Percentiles rank a stretch among this genome's conserved stretches.
Evolutionary conservation across 30 jellyfish, hydroid and myxozoan species (phyloP).

Genomic region (Aurelia coerulea): DNA sequence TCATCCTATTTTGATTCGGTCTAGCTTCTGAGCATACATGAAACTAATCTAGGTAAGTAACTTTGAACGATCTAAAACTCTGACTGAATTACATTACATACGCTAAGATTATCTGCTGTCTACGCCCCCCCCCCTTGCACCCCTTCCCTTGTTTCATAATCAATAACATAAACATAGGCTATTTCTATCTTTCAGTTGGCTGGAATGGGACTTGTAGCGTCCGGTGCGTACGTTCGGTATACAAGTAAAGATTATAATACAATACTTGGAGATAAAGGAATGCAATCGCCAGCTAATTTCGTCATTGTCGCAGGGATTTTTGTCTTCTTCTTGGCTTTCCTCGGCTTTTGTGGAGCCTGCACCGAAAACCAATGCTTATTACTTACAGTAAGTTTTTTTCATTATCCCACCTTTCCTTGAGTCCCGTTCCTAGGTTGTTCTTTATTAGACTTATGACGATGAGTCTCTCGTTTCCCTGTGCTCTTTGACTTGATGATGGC

Average conservation of each 20-base stretch:
- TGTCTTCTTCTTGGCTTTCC: slow-evolving; percentile 7
- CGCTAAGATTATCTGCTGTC: too few species aligned
- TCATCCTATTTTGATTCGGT: too few species aligned
- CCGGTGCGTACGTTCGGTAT: slow-evolving; percentile 20
- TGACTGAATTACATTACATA: too few species aligned
- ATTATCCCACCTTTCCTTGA: too few species aligned
- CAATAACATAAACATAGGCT: neutral
- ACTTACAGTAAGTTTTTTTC: neutral
- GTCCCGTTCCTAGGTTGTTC: too few species aligned
- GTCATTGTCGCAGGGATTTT: slow-evolving; percentile 11
- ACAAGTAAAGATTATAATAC: slow-evolving; percentile 31
- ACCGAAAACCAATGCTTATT: slow-evolving; percentile 27
- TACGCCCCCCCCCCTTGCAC: too few species aligned
- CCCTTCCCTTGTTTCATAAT: neutral
- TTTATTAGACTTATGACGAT: too few species aligned
- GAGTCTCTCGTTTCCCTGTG: too few species aligned
- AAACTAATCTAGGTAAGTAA: too few species aligned
- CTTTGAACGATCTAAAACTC: too few species aligned
- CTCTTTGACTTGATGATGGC: too few species aligned
- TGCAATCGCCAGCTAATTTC: slow-evolving; percentile 19
- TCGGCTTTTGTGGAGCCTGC: slow-evolving; percentile 32
- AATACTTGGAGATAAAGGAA: slow-evolving; percentile 4
- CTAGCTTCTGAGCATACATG: too few species aligned
- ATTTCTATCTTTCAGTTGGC: neutral
- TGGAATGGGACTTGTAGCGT: neutral